phyloP scores from a whole-genome alignment of 2,113 vertebrate species.

The Lates calcarifer region DNA sequence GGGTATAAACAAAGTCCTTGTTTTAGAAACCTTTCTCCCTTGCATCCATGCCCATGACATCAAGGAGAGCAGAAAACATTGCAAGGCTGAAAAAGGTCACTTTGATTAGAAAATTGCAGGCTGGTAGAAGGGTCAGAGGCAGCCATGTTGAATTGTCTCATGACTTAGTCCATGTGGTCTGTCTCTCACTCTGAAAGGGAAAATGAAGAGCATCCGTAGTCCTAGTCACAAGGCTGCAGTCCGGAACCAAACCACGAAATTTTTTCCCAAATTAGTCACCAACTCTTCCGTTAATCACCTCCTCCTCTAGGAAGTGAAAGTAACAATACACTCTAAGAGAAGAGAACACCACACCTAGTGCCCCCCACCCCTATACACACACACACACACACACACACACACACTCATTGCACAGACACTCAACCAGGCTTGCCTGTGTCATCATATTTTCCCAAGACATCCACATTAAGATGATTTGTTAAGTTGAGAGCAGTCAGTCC shows the following conservation, averaged over 20 bases:
- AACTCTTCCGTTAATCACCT: constrained; percentile 68
- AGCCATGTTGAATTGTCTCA: constrained; percentile 70
- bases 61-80: constrained; percentile 6
- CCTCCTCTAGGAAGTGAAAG: constrained; percentile 75
- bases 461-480: neutral
- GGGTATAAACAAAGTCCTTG: neutral
- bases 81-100: constrained; percentile 34
- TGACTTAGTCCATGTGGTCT: constrained; percentile 71
- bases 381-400: too few relatives aligned
- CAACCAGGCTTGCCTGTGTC: neutral
- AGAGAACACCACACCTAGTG: constrained; percentile 44
- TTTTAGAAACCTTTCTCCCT: neutral
- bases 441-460: constrained; percentile 12
- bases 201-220: constrained; percentile 67
- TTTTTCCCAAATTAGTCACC: constrained; percentile 79
- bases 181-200: constrained; percentile 47
- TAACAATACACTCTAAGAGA: constrained; percentile 53
- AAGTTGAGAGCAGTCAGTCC: neutral
- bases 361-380: too few relatives aligned
- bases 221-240: constrained; percentile 71
- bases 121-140: constrained; percentile 38
- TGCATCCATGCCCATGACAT: neutral
- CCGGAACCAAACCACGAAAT: constrained; percentile 66
- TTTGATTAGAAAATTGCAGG: constrained; percentile 7
- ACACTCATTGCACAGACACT: too few relatives aligned